A percentile compares a stretch with the other conserved stretches of the same genome.
phyloP scores from a whole-genome alignment of 1,140 invertebrate species.

The Camponotus vicinus region DNA sequence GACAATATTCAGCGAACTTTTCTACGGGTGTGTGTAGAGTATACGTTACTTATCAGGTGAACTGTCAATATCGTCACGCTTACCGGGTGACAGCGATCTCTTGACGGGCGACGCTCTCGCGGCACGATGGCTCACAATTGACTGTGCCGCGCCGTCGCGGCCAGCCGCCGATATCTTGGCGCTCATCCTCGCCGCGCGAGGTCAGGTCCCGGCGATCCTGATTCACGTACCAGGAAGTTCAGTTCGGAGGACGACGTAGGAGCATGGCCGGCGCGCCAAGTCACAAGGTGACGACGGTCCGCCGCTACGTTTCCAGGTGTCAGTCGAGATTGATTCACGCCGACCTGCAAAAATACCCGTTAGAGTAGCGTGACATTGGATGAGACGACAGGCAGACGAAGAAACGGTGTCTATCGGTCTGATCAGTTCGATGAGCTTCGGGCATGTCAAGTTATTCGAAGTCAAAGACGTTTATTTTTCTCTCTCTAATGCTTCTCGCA shows the following conservation, averaged over 20 bases:
- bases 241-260: constrained; percentile 70
- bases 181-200: constrained; percentile 74
- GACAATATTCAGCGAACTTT: too few species aligned
- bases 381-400: neutral
- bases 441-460: neutral
- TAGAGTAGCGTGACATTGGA: constrained; percentile 29
- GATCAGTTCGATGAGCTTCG: neutral
- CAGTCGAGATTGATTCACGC: constrained; percentile 12
- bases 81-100: constrained; percentile 70
- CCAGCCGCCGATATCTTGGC: constrained; percentile 76
- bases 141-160: constrained; percentile 70
- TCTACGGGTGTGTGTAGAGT: too few species aligned
- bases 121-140: constrained; percentile 75
- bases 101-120: constrained; percentile 65
- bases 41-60: neutral
- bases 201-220: constrained; percentile 71
- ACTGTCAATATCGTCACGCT: constrained; percentile 39
- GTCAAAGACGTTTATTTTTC: neutral
- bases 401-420: neutral
- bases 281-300: constrained; percentile 10
- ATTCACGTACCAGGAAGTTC: constrained; percentile 79
- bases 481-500: neutral
- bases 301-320: constrained; percentile 12
- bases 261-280: constrained; percentile 57
- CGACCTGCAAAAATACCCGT: constrained; percentile 39